phyloP scores from a whole-genome alignment of 2,797 vertebrate species.

The Buphagus erythrorhynchus region DNA sequence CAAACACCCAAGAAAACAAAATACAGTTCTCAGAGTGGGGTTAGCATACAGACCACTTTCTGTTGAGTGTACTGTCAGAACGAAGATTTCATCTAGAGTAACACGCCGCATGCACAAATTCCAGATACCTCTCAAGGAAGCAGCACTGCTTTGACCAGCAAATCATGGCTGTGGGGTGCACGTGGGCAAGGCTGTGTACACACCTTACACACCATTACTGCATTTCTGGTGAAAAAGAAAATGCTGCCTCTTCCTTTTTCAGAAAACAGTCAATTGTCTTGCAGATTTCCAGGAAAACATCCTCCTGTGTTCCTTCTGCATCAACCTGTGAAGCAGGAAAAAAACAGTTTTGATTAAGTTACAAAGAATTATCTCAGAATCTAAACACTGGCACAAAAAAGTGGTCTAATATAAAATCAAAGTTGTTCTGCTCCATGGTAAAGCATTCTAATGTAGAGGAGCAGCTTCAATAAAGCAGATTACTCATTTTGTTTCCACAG shows the following conservation, averaged over 20 bases:
- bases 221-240: background rate
- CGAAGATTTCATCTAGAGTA: background rate
- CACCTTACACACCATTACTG: background rate
- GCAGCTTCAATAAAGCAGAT: background rate
- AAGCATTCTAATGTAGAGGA: background rate
- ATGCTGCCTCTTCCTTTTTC: constrained; percentile 33
- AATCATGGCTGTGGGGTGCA: background rate
- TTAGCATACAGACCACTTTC: background rate
- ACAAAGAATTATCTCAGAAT: background rate
- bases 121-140: constrained; percentile 35
- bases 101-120: constrained; percentile 53
- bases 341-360: background rate
- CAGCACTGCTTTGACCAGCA: constrained; percentile 38
- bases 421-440: background rate
- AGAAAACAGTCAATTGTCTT: constrained; percentile 82
- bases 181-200: background rate
- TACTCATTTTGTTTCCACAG: background rate
- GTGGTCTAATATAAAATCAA: background rate
- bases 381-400: background rate
- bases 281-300: constrained; percentile 89
- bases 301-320: constrained; percentile 86
- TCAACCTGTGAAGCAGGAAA: constrained; percentile 81
- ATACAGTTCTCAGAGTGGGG: background rate
- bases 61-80: background rate
- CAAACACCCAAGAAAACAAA: background rate